These are phyloP conservation scores for Eustalomyia histrio DNA, from an alignment of 2,888 invertebrate genomes.

Conservation along the genomic window DNA sequence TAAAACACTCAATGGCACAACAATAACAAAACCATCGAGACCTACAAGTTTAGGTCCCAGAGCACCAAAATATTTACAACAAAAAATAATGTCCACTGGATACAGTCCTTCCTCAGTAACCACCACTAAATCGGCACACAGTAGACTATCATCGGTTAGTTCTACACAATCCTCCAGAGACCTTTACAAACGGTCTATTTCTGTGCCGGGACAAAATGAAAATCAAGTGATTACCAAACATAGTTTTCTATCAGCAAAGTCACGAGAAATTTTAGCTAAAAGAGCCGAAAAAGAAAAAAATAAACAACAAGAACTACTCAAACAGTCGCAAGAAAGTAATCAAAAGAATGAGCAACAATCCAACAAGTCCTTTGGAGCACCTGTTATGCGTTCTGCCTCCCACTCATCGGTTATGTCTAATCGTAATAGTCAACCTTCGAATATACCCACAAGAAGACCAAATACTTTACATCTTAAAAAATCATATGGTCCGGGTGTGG, in stretches of 20 bases:
- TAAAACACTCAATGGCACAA: conserved; percentile 44
- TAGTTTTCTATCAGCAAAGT: conserved; percentile 79
- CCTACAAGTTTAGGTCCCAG: conserved; percentile 65
- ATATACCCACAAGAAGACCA: conserved; percentile 77
- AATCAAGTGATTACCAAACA: conserved; percentile 69
- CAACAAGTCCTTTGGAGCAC: conserved; percentile 57
- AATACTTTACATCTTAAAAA: conserved; percentile 75
- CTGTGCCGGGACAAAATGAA: conserved; percentile 72
- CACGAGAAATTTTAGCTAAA: conserved; percentile 78
- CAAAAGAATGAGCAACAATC: conserved; percentile 63
- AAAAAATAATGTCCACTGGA: conserved; percentile 75
- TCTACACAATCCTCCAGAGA: conserved; percentile 77
- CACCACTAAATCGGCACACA: conserved; percentile 78
- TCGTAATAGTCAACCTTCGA: conserved; percentile 76
- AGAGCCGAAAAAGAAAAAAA: conserved; percentile 77
- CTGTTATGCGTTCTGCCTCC: conserved; percentile 73
- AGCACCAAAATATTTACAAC: conserved; percentile 71
- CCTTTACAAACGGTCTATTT: conserved; percentile 78
- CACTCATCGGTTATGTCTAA: conserved; percentile 73
- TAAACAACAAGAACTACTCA: conserved; percentile 65
- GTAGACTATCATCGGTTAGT: conserved; percentile 77
- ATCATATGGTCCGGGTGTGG: neutral
- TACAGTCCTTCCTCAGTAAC: conserved; percentile 78
- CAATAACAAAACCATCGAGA: conserved; percentile 59
- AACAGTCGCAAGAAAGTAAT: conserved; percentile 63